These are phyloP conservation scores for Drosophila mercatorum DNA, from an alignment of 2,888 invertebrate genomes.

Conservation along the genomic window DNA sequence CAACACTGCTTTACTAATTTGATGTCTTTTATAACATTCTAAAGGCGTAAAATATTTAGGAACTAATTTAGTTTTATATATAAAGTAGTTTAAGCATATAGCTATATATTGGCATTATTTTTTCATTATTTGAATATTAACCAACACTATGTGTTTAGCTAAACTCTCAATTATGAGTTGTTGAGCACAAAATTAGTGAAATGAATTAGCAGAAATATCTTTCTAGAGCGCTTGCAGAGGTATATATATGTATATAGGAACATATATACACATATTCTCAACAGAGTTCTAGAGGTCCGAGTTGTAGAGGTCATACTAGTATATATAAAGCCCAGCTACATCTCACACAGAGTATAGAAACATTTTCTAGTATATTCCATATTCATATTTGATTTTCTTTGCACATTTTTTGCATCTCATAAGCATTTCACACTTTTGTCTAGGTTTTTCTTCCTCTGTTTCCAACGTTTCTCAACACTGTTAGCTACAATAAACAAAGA, in stretches of 20 bases:
- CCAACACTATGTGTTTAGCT: not conserved
- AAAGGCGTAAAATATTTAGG: not conserved
- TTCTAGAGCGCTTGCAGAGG: no score
- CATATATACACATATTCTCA: no score
- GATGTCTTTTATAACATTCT: not conserved
- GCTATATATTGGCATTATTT: not conserved
- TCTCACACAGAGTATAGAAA: not conserved
- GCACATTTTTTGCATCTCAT: not conserved
- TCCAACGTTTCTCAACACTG: slow-evolving; percentile 16
- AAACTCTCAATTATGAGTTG: no score
- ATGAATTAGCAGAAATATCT: no score
- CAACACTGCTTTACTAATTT: not conserved
- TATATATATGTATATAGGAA: no score
- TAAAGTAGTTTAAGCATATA: not conserved
- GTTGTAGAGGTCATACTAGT: no score
- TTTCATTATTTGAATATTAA: not conserved
- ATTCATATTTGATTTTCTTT: not conserved
- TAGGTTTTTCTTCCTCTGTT: not conserved
- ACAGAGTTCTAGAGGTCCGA: no score
- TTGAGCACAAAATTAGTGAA: no score
- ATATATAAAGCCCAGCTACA: not conserved
- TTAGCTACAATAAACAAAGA: not conserved
- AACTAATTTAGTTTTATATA: not conserved
- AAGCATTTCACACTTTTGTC: not conserved
- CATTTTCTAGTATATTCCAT: no score